Evolutionary conservation across 2,888 invertebrate genomes (phyloP).

Genomic region (Salpingus planirostris): DNA sequence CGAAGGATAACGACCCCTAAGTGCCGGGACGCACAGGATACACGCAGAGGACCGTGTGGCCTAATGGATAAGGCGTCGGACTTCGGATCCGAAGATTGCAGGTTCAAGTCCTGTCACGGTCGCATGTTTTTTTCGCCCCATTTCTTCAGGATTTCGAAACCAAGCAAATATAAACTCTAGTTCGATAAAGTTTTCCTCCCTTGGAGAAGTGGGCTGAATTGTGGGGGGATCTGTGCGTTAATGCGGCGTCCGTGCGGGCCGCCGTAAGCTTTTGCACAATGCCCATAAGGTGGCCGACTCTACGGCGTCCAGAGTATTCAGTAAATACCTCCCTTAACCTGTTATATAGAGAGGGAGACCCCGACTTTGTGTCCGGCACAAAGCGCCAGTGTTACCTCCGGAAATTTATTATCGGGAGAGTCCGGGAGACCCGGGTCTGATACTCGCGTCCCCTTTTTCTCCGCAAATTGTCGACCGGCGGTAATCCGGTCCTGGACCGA

Average conservation of each 20-base stretch:
- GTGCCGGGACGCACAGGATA: background rate
- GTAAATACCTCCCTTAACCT: constrained; percentile 22
- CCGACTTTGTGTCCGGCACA: no score
- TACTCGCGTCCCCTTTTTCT: no score
- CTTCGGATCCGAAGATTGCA: constrained; percentile 53
- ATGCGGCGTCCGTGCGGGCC: constrained; percentile 21
- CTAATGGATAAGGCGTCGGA: constrained; percentile 63
- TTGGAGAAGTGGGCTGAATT: no score
- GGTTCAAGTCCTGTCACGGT: constrained; percentile 53
- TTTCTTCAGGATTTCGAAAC: constrained; percentile 7
- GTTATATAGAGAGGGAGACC: constrained; percentile 10
- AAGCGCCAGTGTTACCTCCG: no score
- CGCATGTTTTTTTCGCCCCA: constrained; percentile 22
- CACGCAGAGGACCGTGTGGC: constrained; percentile 48
- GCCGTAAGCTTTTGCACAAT: constrained; percentile 24
- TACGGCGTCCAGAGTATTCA: constrained; percentile 20
- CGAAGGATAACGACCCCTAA: constrained; percentile 3
- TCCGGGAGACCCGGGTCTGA: no score
- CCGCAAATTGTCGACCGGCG: no score
- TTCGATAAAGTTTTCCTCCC: no score
- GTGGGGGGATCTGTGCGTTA: no score
- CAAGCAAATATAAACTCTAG: no score
- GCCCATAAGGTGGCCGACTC: constrained; percentile 24
- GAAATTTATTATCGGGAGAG: no score
- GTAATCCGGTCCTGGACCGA: no score